Base-by-base conservation (phyloP, 2,113 vertebrate species). In the Hassar affinis region DNA sequence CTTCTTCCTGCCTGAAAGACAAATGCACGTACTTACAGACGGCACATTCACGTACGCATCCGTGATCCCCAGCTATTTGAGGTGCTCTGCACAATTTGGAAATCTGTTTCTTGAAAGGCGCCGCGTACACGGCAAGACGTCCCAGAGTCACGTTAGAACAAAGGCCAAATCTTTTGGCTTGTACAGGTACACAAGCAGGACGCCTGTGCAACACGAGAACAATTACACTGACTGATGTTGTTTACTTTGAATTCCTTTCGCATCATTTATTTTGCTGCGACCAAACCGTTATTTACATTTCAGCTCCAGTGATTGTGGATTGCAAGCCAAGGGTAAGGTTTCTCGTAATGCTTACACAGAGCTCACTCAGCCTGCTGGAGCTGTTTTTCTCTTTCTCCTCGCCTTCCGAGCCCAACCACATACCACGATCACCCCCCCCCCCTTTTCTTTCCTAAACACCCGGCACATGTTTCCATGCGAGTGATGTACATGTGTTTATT, bases 151-250 rank as follows among this genome's bases (percentile, higher is more conserved):
- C 80, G 80, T 86, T 86, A 72, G 68, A 86, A 82, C 49, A 71
- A 71, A 68, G 62, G 76, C 74, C 69, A 77, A 85, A 74, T 85
- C 71, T 83, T 85, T 88, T 77, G 83, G 83, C 85, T 20, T 75
- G 49, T 64, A 47, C 66, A 64, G 79, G 75, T 85, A 85, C 72
- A 85, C 83, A 88, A 86, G 81, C 78, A 76, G 81, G 88, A 83
- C 78, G 89, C 90, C 90, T 86, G 90, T 86, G 87, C 85, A 85
- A 89, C 91, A 91, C 90, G 91, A 91, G 90, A 92, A 91, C 92
- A 90, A 93, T 93, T 93, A 92, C 87, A 90, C 91, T 91, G 92
- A 93, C 90, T 92, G 92, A 93, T 93, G 91, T 92, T 94, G 92
- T 93, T 94, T 94, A 94, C 92, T 92, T 91, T 91, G 90, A 92